A percentile compares a stretch with the other conserved stretches of the same genome.
Evolutionary conservation across 2,797 vertebrate species (phyloP).

Genomic region (Enoplosus armatus): DNA sequence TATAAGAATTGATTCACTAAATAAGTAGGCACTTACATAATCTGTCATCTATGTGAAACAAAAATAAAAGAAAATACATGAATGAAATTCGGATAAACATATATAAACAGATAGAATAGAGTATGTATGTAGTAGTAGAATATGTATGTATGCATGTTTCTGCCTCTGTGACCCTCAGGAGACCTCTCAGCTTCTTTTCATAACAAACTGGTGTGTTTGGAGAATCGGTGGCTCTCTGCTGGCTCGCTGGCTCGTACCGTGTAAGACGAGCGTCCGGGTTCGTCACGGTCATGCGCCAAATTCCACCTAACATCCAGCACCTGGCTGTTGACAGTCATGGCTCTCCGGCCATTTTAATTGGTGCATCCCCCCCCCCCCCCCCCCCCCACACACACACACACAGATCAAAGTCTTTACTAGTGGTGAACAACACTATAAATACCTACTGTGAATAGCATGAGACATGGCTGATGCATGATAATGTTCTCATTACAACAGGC

Average conservation of each 20-base stretch:
- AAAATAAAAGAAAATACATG: too few relatives aligned
- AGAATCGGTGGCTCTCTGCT: conserved; percentile 27
- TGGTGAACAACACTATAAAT: conserved; percentile 61
- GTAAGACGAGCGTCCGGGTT: conserved; percentile 46
- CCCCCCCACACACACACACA: conserved; percentile 36
- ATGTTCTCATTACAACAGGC: conserved; percentile 61
- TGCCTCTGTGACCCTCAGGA: background rate
- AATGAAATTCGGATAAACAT: too few relatives aligned
- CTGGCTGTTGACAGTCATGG: conserved; percentile 72
- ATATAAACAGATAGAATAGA: background rate
- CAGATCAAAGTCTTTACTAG: conserved; percentile 40
- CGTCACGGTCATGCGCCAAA: conserved; percentile 59
- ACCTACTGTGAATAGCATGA: conserved; percentile 24
- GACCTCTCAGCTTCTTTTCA: background rate
- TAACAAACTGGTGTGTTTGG: conserved; percentile 3
- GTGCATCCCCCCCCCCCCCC: too few relatives aligned
- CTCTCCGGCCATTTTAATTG: conserved; percentile 67
- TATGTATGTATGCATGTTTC: background rate
- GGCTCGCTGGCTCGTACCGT: conserved; percentile 27
- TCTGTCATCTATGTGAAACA: background rate
- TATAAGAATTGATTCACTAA: background rate
- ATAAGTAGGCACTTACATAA: background rate
- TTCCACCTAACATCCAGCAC: conserved; percentile 65
- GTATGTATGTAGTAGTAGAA: background rate
- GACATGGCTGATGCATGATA: conserved; percentile 40